Evolutionary conservation across 2,888 invertebrate genomes (phyloP).

Genomic region (Scaptomyza tumidula): DNA sequence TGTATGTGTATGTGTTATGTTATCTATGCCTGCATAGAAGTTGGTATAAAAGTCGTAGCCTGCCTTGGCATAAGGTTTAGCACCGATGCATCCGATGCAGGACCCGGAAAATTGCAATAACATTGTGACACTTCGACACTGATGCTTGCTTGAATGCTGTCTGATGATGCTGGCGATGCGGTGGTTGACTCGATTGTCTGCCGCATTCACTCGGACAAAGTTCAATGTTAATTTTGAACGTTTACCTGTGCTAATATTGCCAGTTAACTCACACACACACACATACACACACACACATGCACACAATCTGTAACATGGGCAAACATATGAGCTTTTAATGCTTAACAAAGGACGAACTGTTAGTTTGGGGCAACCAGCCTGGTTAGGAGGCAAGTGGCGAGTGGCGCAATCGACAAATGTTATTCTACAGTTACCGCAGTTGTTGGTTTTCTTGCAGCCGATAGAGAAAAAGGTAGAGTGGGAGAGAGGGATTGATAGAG

Average conservation of each 20-base stretch:
- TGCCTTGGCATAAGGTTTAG: conserved; percentile 60
- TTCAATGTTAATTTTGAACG: conserved; percentile 81
- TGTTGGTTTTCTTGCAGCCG: conserved; percentile 69
- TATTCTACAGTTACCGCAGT: conserved; percentile 74
- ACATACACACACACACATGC: conserved; percentile 4
- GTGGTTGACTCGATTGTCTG: conserved; percentile 37
- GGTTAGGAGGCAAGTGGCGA: not conserved
- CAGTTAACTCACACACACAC: conserved; percentile 34
- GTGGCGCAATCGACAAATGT: conserved; percentile 47
- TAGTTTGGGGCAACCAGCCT: conserved; percentile 18
- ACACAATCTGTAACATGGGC: conserved; percentile 2
- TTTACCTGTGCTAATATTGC: conserved; percentile 80
- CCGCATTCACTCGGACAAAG: conserved; percentile 61
- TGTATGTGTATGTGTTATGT: not conserved
- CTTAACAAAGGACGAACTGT: conserved; percentile 22
- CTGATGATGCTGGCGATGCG: conserved; percentile 12
- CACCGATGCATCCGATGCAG: conserved; percentile 51
- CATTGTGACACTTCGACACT: conserved; percentile 64
- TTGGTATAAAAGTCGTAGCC: conserved; percentile 31
- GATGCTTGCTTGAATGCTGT: conserved; percentile 14
- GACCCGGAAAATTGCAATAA: conserved; percentile 75
- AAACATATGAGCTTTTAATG: conserved; percentile 59
- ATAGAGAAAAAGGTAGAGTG: not conserved
- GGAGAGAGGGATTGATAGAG: not conserved
- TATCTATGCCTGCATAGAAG: conserved; percentile 50